Conservation (phyloP, 53 echinoderm and acorn worm species). For the Apostichopus leukothele region DNA sequence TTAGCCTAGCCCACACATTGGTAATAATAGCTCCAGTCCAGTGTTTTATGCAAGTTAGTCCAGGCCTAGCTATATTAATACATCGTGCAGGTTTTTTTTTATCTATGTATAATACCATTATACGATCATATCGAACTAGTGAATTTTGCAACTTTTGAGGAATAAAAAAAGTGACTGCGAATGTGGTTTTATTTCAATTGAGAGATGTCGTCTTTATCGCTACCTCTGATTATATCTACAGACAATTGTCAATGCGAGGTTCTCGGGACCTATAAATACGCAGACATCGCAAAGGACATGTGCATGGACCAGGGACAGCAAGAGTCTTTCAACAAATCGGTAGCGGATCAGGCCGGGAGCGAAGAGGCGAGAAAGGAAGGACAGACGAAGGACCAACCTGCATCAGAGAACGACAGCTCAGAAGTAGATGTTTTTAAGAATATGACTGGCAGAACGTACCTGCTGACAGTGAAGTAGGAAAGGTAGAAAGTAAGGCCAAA, state of each 20-base stretch:
- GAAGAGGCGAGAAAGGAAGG: background rate
- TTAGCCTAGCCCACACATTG: too few species aligned
- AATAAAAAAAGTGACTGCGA: too few species aligned
- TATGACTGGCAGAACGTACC: constrained; percentile 28
- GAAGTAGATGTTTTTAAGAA: constrained; percentile 11
- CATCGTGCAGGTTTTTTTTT: too few species aligned
- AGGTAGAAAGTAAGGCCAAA: too few species aligned
- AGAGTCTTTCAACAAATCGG: constrained; percentile 24
- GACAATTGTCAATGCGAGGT: constrained; percentile 42
- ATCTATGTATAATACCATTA: too few species aligned
- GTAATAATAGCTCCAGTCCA: too few species aligned
- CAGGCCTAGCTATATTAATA: too few species aligned
- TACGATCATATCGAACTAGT: too few species aligned
- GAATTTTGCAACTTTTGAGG: too few species aligned
- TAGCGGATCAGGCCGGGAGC: background rate
- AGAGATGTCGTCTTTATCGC: background rate
- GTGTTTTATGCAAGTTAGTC: too few species aligned
- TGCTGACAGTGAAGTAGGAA: constrained; percentile 15
- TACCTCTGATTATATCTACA: background rate
- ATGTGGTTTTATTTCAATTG: background rate
- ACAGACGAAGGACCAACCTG: background rate
- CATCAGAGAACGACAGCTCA: background rate
- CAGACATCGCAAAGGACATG: constrained; percentile 34
- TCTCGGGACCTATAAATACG: constrained; percentile 38
- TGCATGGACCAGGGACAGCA: background rate